Conservation (phyloP, 2,797 vertebrate genomes). For the Chelonia mydas region DNA sequence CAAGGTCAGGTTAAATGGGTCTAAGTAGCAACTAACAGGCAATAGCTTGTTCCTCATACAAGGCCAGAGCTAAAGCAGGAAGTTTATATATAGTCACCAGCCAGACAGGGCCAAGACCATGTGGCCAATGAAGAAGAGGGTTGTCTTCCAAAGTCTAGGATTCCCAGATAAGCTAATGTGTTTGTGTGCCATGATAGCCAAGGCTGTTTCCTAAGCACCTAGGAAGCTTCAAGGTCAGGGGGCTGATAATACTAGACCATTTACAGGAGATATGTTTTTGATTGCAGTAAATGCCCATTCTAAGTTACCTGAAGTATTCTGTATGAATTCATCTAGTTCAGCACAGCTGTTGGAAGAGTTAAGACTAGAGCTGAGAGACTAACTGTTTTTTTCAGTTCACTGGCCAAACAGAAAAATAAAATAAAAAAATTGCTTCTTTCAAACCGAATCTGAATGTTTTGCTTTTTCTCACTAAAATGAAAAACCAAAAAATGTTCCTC, state of each 20-base stretch:
- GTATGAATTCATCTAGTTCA: neutral
- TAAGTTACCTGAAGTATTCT: fast-evolving
- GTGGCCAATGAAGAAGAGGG: neutral
- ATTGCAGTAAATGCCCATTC: neutral
- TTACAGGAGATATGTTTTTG: neutral
- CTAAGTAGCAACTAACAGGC: neutral
- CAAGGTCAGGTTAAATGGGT: neutral
- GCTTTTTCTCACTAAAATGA: too few species aligned
- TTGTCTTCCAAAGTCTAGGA: neutral
- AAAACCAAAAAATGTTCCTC: too few species aligned
- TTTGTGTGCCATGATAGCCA: neutral
- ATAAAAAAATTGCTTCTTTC: too few species aligned
- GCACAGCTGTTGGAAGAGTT: neutral
- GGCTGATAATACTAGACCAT: neutral
- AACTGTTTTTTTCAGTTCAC: neutral
- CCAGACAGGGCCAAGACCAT: neutral
- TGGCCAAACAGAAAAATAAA: neutral
- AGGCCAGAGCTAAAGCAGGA: neutral
- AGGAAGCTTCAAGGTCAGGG: neutral
- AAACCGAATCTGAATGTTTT: too few species aligned
- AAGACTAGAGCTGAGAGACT: neutral
- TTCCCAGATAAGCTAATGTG: neutral
- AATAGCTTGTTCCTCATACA: neutral
- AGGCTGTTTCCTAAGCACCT: neutral
- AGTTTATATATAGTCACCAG: neutral